These are phyloP conservation scores for Ia io DNA, from an alignment of 2,113 vertebrate species.

Conservation along the genomic window DNA sequence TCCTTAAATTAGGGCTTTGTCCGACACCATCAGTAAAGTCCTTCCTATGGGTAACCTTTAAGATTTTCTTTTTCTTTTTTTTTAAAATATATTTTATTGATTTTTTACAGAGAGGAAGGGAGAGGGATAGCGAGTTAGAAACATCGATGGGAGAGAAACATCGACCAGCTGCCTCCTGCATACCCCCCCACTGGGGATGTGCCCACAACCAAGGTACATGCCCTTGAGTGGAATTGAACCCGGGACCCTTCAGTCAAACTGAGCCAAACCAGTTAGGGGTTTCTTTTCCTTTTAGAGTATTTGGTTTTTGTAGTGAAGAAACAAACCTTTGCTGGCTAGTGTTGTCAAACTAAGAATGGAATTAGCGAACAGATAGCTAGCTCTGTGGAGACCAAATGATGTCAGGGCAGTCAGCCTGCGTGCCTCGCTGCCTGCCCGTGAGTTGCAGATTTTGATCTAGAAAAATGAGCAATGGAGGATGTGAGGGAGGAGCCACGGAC, in stretches of 20 bases:
- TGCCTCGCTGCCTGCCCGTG: neutral
- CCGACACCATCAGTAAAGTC: neutral
- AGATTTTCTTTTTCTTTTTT: constrained; percentile 28
- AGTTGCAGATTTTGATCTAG: constrained; percentile 7
- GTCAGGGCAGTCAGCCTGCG: neutral
- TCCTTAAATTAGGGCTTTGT: neutral
- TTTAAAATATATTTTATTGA: neutral
- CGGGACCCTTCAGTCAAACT: no score
- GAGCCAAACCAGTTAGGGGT: neutral
- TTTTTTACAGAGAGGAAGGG: no score
- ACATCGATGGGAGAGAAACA: no score
- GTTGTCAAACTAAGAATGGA: constrained; percentile 6
- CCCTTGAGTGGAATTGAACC: no score
- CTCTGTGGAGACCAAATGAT: constrained; percentile 14
- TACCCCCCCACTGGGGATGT: no score
- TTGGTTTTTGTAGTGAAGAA: constrained; percentile 24
- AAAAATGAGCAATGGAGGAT: neutral
- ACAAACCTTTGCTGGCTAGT: neutral
- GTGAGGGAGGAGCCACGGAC: neutral
- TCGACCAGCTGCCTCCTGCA: no score
- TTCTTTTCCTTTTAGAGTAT: constrained; percentile 25
- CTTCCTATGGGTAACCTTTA: neutral
- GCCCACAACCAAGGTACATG: no score
- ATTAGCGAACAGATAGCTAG: constrained; percentile 23
- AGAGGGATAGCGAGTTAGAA: no score